Conservation (phyloP, 1,140 invertebrate genomes). For the Drosophila arizonae region DNA sequence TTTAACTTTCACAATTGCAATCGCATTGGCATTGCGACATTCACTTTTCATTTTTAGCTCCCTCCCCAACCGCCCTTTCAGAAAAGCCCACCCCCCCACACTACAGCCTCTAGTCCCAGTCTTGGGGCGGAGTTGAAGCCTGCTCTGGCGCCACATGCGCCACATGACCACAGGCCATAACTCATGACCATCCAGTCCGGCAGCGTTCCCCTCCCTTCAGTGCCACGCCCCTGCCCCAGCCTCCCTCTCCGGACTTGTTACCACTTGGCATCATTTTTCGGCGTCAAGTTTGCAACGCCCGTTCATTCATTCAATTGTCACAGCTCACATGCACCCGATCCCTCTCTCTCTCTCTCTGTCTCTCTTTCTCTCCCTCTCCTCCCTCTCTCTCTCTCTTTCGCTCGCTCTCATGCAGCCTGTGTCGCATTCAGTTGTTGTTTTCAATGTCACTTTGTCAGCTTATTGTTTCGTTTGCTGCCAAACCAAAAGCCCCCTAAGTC, state of each 20-base stretch:
- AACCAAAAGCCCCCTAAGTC: constrained; percentile 33
- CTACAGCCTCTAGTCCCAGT: neutral
- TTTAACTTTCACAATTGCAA: constrained; percentile 62
- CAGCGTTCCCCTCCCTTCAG: neutral
- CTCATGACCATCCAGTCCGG: constrained; percentile 31
- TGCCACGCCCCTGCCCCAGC: neutral
- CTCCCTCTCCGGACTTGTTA: neutral
- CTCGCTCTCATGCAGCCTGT: neutral
- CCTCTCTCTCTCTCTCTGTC: neutral
- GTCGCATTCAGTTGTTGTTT: constrained; percentile 38
- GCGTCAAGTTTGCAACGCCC: constrained; percentile 56
- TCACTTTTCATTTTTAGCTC: constrained; percentile 51
- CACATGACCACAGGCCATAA: constrained; percentile 60
- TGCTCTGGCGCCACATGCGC: constrained; percentile 52
- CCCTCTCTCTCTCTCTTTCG: neutral
- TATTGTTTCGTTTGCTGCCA: constrained; percentile 49
- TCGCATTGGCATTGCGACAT: constrained; percentile 59
- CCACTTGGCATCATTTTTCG: constrained; percentile 59
- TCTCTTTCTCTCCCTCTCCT: neutral
- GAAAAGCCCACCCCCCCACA: neutral
- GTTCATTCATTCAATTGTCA: constrained; percentile 54
- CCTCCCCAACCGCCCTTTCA: neutral
- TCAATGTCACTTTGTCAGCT: constrained; percentile 57
- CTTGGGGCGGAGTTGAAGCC: constrained; percentile 25
- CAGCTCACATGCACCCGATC: constrained; percentile 23